A percentile compares a stretch with the other conserved stretches of the same genome.
These are phyloP conservation scores for Anastrepha obliqua DNA, from an alignment of 1,140 invertebrate genomes.

Conservation along the genomic window DNA sequence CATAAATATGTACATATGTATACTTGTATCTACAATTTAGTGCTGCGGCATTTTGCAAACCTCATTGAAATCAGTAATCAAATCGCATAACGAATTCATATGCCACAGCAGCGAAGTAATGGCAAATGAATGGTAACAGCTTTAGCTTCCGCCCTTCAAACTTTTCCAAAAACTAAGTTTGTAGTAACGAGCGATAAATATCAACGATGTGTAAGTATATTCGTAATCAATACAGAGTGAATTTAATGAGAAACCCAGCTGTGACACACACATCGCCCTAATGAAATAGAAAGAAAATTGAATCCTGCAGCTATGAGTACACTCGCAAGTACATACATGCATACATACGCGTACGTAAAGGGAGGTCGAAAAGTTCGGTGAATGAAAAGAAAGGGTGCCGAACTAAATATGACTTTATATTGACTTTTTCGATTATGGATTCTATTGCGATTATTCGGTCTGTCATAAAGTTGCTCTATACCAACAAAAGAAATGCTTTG, in stretches of 20 bases:
- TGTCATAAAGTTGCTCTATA: no score
- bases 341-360: neutral
- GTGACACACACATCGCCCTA: neutral
- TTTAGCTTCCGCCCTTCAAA: neutral
- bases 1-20: neutral
- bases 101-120: neutral
- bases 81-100: slow-evolving; percentile 16
- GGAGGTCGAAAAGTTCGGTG: no score
- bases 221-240: neutral
- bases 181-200: neutral
- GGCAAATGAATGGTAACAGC: neutral
- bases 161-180: neutral
- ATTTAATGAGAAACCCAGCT: neutral
- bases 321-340: neutral
- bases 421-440: no score
- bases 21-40: neutral
- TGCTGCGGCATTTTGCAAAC: neutral
- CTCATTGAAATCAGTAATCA: neutral
- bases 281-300: slow-evolving; percentile 14
- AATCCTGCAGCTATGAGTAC: neutral
- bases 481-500: no score
- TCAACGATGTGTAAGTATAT: neutral
- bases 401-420: no score
- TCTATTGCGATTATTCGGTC: no score
- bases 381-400: no score